phyloP scores from a whole-genome alignment of 2,888 invertebrate species.

The Colletes collaris region DNA sequence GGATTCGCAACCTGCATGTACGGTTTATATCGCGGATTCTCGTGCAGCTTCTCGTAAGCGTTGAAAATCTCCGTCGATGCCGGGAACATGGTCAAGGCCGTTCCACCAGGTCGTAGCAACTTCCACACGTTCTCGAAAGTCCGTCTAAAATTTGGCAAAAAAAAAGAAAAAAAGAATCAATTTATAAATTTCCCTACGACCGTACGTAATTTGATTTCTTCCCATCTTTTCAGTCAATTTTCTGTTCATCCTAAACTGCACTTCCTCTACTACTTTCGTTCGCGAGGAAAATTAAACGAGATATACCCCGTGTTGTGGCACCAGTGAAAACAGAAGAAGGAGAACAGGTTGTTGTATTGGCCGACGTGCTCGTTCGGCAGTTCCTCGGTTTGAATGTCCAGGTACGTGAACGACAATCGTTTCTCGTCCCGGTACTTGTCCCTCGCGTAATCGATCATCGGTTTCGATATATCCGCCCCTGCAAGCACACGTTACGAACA shows the following conservation, averaged over 20 bases:
- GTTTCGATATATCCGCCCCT: constrained; percentile 88
- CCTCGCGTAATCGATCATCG: constrained; percentile 89
- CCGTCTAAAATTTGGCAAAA: constrained; percentile 80
- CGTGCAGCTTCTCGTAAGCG: constrained; percentile 87
- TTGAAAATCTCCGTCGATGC: constrained; percentile 89
- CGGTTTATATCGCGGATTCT: constrained; percentile 85
- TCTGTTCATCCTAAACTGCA: neutral
- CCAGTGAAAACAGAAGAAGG: constrained; percentile 93
- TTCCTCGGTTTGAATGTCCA: constrained; percentile 86
- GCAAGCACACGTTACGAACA: constrained; percentile 62
- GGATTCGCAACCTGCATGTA: constrained; percentile 85
- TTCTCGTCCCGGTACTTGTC: constrained; percentile 85
- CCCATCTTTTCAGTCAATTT: too few relatives aligned
- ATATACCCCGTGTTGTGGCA: constrained; percentile 88
- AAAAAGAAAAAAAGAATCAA: neutral
- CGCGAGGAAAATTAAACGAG: neutral
- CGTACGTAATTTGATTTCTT: too few relatives aligned
- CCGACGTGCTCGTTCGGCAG: constrained; percentile 84
- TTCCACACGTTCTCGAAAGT: constrained; percentile 87
- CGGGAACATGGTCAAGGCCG: constrained; percentile 88
- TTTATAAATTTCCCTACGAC: too few relatives aligned
- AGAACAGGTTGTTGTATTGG: constrained; percentile 88
- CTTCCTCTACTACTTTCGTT: neutral
- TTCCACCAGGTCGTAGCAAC: constrained; percentile 88
- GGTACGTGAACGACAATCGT: constrained; percentile 81